Evolutionary conservation across 2,888 invertebrate species (phyloP).

Genomic region (Netelia virgata): DNA sequence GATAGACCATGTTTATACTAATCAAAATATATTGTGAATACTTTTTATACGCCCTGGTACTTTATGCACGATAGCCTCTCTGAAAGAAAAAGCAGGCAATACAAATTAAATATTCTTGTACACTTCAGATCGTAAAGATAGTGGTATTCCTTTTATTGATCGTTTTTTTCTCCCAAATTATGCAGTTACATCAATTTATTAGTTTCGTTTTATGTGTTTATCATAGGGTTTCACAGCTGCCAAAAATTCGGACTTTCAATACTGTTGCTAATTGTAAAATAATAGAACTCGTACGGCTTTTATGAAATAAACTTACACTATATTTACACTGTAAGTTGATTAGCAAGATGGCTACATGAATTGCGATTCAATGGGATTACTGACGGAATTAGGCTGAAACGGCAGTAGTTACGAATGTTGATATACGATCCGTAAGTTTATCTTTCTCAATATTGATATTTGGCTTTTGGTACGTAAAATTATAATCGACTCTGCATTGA

Average conservation of each 20-base stretch:
- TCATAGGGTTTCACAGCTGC: conserved; percentile 54
- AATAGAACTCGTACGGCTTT: conserved; percentile 23
- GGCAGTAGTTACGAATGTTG: conserved; percentile 60
- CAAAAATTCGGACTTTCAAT: conserved; percentile 51
- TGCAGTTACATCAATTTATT: conserved; percentile 59
- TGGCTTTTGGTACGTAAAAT: conserved; percentile 1
- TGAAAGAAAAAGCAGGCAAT: too few relatives aligned
- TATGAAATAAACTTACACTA: conserved; percentile 62
- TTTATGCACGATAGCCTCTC: background rate
- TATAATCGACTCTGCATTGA: background rate
- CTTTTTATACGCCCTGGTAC: too few relatives aligned
- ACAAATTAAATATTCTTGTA: too few relatives aligned
- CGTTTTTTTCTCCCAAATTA: conserved; percentile 53
- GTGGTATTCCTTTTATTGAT: conserved; percentile 65
- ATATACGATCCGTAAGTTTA: conserved; percentile 48
- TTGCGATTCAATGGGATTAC: conserved; percentile 52
- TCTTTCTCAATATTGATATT: conserved; percentile 31
- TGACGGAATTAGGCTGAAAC: conserved; percentile 45
- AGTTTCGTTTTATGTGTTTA: conserved; percentile 53
- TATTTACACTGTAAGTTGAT: conserved; percentile 65
- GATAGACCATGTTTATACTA: background rate
- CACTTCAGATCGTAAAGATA: conserved; percentile 50
- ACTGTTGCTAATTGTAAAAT: conserved; percentile 37
- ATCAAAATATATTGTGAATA: too few relatives aligned
- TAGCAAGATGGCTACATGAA: conserved; percentile 48